Percentiles rank a stretch among this genome's conserved stretches.
These are phyloP conservation scores for Ctenomys sociabilis DNA, from an alignment of 2,113 vertebrate genomes.

Conservation along the genomic window DNA sequence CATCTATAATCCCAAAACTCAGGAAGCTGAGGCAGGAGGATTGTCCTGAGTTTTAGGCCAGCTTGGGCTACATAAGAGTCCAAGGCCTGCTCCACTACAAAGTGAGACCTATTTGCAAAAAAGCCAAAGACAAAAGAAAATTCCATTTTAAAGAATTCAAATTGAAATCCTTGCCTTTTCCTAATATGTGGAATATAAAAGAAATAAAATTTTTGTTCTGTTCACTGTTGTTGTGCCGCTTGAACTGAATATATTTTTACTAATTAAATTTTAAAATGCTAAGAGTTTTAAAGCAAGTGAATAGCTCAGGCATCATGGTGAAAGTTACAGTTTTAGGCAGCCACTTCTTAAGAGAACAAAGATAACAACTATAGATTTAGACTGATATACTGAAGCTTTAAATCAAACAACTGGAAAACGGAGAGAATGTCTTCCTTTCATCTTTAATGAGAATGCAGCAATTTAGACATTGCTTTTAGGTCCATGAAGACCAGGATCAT, in stretches of 20 bases:
- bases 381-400: constrained; percentile 45
- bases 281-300: constrained; percentile 41
- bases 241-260: constrained; percentile 42
- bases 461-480: constrained; percentile 58
- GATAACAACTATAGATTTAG: constrained; percentile 18
- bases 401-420: constrained; percentile 69
- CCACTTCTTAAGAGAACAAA: constrained; percentile 43
- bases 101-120: background rate
- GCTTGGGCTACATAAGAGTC: background rate
- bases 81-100: background rate
- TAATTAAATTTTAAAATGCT: constrained; percentile 19
- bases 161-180: constrained; percentile 72
- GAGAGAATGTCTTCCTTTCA: background rate
- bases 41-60: background rate
- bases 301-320: constrained; percentile 35
- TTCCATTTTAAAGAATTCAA: constrained; percentile 73
- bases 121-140: background rate
- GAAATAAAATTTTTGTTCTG: background rate
- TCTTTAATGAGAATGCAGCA: constrained; percentile 48
- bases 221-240: constrained; percentile 40
- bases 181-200: constrained; percentile 59
- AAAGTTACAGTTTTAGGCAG: constrained; percentile 45
- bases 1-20: background rate
- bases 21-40: background rate
- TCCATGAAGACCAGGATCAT: constrained; percentile 19